Evolutionary conservation across 2,113 vertebrate genomes (phyloP), one percentile per base, ranked within the genome.

Genomic region (Poeciliopsis occidentalis): DNA sequence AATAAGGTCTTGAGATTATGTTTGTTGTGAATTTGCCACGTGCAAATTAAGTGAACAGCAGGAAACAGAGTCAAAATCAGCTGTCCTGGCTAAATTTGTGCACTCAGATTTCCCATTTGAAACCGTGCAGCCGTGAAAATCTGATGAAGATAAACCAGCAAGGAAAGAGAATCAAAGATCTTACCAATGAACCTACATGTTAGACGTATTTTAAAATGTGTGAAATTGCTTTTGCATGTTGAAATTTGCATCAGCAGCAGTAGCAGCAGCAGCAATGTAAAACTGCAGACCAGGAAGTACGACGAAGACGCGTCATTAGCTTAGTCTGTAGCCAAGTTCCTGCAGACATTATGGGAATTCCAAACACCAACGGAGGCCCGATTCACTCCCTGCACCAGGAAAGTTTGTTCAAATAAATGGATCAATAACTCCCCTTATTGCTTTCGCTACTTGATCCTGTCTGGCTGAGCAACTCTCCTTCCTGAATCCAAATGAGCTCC

Each of bases 371-470:
- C 60, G 77, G 72, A 86, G 74, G 77, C 80, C 60, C 77, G 74
- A 79, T 84, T 79, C 67, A 54, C 37, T 88, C 72, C 79, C 69
- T 80, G 81, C 84, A 79, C 78, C 30, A 64, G 63, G 85, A 69
- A 82, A 37, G 17, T 76, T 78, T 64, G 44, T 69, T 80, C 71
- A 83, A 88, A 89, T 79, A 83, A 83, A 91, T 51, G 37, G 39
- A 89, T 90, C 85, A 85, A 86, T 88, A 82, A 64, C 44, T 74
- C 67, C 67, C 87, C 71, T 85, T 69, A 91, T 84, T 76, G 75
- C 73, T 79, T 81, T 85, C 54, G 44, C 8, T 61, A 71, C 77
- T 83, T 86, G 70, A 83, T 69, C 72, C 54, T 57, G 44, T 64
- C 68, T 72, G 69, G 62, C 44, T 54, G 67, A 8, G 12, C 41